Evolutionary conservation across 2,888 invertebrate genomes (phyloP).

Genomic region (Bibio marci): DNA sequence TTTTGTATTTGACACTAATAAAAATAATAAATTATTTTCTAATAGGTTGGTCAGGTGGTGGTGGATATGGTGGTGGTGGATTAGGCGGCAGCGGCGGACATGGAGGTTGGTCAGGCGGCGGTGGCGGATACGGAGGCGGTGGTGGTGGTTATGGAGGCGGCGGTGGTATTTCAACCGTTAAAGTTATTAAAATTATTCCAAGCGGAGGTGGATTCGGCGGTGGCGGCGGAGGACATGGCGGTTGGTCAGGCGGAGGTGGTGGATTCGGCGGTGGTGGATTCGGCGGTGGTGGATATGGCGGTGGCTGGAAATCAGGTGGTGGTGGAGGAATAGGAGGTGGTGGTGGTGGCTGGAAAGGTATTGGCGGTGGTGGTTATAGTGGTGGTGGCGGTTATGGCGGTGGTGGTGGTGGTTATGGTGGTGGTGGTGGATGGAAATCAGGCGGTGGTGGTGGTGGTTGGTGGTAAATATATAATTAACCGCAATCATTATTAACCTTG

Average conservation of each 20-base stretch:
- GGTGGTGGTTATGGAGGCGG: too few species aligned
- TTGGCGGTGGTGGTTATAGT: neutral
- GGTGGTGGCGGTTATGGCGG: slow-evolving; percentile 1
- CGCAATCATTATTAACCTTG: neutral
- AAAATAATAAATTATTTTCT: too few species aligned
- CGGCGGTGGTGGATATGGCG: slow-evolving; percentile 12
- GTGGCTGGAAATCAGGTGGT: slow-evolving; percentile 5
- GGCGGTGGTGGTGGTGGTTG: slow-evolving; percentile 1
- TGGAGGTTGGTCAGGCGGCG: too few species aligned
- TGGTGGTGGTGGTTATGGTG: slow-evolving; percentile 1
- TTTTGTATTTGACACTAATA: too few species aligned
- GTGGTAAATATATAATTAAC: neutral
- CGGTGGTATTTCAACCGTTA: too few species aligned
- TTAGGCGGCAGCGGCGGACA: too few species aligned
- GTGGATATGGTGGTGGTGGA: too few species aligned
- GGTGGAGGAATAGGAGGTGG: slow-evolving; percentile 5
- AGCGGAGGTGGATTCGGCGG: too few species aligned
- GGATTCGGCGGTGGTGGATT: slow-evolving; percentile 2
- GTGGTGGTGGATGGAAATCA: slow-evolving; percentile 1
- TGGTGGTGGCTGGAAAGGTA: slow-evolving; percentile 9
- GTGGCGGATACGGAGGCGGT: too few species aligned
- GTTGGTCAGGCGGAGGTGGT: slow-evolving; percentile 3
- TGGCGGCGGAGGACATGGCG: slow-evolving; percentile 1
- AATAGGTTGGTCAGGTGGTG: too few species aligned
- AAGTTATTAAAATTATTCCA: too few species aligned